A percentile compares a stretch with the other conserved stretches of the same genome.
These are phyloP conservation scores for Cassiopea xamachana DNA, from an alignment of 30 jellyfish, hydroid and myxozoan genomes.

Conservation along the genomic window DNA sequence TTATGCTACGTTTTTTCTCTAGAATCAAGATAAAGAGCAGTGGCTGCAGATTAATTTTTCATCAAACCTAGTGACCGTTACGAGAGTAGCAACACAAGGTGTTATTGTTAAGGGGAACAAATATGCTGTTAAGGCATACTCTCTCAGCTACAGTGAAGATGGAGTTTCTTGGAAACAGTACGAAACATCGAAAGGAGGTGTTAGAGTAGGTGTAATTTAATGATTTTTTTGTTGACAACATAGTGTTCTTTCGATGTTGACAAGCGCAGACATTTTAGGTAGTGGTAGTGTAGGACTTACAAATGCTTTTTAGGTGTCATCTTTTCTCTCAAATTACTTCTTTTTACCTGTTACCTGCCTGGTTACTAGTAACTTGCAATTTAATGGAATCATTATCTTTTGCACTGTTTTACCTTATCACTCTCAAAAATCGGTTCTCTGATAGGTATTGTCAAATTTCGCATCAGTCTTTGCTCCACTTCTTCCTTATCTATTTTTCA, in stretches of 20 bases:
- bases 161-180: conserved; percentile 71
- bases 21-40: conserved; percentile 76
- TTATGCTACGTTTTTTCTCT: neutral
- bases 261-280: too few relatives aligned
- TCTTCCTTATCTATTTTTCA: neutral
- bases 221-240: neutral
- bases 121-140: conserved; percentile 55
- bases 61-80: conserved; percentile 39
- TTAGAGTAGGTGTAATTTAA: conserved; percentile 65
- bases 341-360: too few relatives aligned
- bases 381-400: too few relatives aligned
- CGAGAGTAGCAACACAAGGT: conserved; percentile 88
- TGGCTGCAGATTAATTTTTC: conserved; percentile 91
- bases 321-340: too few relatives aligned
- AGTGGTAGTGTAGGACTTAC: too few relatives aligned
- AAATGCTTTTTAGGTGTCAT: too few relatives aligned
- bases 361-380: too few relatives aligned
- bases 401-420: too few relatives aligned
- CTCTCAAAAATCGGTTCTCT: too few relatives aligned
- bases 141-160: conserved; percentile 88
- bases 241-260: too few relatives aligned
- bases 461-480: too few relatives aligned
- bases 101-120: conserved; percentile 26
- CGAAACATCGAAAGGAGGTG: conserved; percentile 70
- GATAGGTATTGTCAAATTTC: too few relatives aligned